These are phyloP conservation scores for Emydura subglobosa DNA, from an alignment of 2,113 vertebrate species.

Conservation along the genomic window DNA sequence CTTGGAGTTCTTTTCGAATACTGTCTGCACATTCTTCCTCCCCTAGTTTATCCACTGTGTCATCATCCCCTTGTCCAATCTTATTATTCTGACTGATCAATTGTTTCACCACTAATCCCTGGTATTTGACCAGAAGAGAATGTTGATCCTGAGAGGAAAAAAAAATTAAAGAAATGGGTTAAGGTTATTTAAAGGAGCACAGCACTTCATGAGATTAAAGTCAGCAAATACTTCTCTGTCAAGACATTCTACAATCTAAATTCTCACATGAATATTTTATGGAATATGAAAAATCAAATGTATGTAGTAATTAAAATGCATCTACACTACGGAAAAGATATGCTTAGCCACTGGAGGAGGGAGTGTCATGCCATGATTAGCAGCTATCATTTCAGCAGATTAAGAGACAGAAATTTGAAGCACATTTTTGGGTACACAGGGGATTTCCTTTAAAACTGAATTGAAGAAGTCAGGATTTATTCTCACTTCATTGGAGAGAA, in stretches of 20 bases:
- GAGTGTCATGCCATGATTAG: neutral
- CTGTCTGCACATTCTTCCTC: constrained; percentile 74
- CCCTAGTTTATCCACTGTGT: constrained; percentile 60
- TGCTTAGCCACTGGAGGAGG: neutral
- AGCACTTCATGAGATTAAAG: neutral
- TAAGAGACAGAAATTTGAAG: neutral
- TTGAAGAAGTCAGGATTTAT: constrained; percentile 4
- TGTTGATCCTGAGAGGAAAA: constrained; percentile 87
- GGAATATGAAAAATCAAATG: neutral
- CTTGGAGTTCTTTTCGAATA: constrained; percentile 84
- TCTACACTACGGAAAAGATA: neutral
- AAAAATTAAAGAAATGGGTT: constrained; percentile 1
- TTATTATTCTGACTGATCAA: constrained; percentile 87
- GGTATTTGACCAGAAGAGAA: constrained; percentile 87
- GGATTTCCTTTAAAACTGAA: neutral
- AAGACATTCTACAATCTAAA: neutral
- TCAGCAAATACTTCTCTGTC: neutral
- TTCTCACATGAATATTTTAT: neutral
- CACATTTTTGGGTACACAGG: neutral
- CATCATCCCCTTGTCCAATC: constrained; percentile 77
- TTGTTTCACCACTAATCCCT: constrained; percentile 94
- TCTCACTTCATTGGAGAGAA: neutral
- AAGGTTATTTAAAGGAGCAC: neutral
- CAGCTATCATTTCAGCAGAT: neutral
- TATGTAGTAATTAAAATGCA: neutral